phyloP scores from a whole-genome alignment of 1,140 invertebrate species.

The Ephestia elutella region DNA sequence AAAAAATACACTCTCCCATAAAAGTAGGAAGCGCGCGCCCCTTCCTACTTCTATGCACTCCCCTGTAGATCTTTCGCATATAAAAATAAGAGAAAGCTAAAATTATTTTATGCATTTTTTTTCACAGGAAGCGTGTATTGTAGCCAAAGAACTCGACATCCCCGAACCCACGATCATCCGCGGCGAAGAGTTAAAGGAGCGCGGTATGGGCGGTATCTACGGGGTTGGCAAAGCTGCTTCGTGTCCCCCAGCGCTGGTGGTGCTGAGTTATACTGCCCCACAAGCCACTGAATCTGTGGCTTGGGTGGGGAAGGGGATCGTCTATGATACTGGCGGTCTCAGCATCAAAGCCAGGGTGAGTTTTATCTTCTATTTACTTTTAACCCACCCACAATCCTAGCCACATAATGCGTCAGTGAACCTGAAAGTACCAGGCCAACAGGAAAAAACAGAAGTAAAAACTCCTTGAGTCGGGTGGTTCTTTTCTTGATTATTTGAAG shows the following conservation, averaged over 20 bases:
- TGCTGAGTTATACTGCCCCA: slow-evolving; percentile 79
- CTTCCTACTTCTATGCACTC: too few species aligned
- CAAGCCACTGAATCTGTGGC: slow-evolving; percentile 84
- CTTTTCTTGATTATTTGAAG: too few species aligned
- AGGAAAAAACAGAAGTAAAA: too few species aligned
- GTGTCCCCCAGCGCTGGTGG: slow-evolving; percentile 85
- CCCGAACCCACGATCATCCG: slow-evolving; percentile 80
- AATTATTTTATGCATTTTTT: too few species aligned
- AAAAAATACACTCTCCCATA: too few species aligned
- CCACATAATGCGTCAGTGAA: too few species aligned
- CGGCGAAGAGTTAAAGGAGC: slow-evolving; percentile 82
- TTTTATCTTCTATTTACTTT: slow-evolving; percentile 5
- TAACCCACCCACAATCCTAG: not conserved
- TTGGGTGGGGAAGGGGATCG: slow-evolving; percentile 95
- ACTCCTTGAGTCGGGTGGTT: too few species aligned
- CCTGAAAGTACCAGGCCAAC: not conserved
- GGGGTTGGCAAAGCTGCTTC: slow-evolving; percentile 85
- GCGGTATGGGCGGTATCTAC: slow-evolving; percentile 90
- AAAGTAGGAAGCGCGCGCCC: too few species aligned
- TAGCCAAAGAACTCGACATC: slow-evolving; percentile 79
- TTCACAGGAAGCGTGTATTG: slow-evolving; percentile 78
- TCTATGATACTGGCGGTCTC: slow-evolving; percentile 94
- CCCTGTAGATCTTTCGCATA: too few species aligned
- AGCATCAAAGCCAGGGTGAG: slow-evolving; percentile 90
- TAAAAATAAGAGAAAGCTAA: too few species aligned